Evolutionary conservation across 2,797 vertebrate species (phyloP).

Genomic region (Malurus leucopterus): DNA sequence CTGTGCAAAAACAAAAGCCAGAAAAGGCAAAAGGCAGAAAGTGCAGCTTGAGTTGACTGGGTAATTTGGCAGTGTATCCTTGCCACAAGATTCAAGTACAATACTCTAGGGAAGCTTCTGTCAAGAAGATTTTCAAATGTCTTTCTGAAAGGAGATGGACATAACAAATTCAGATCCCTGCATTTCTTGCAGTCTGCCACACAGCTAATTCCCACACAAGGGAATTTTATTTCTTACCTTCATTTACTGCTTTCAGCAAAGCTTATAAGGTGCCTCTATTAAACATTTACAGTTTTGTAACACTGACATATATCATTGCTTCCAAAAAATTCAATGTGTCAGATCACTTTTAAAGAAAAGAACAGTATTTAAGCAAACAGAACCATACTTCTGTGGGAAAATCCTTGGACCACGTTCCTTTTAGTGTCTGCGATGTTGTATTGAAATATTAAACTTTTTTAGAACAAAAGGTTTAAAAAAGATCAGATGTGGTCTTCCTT

Average conservation of each 20-base stretch:
- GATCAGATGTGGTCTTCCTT: background rate
- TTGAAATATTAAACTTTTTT: background rate
- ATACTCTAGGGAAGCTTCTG: background rate
- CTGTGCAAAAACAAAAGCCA: background rate
- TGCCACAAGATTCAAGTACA: background rate
- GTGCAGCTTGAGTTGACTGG: background rate
- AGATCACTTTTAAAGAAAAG: background rate
- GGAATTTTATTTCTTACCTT: background rate
- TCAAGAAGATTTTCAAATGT: slow-evolving; percentile 15
- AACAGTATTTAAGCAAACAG: background rate
- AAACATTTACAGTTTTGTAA: background rate
- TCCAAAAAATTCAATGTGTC: background rate
- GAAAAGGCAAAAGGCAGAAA: background rate
- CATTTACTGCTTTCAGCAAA: slow-evolving; percentile 9
- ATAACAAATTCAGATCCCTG: background rate
- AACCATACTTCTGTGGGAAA: background rate
- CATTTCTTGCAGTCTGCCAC: background rate
- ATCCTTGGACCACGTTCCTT: rapidly evolving
- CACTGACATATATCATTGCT: background rate
- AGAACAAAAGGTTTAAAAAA: background rate
- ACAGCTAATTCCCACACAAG: slow-evolving; percentile 17
- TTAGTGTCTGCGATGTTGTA: background rate
- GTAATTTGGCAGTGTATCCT: background rate
- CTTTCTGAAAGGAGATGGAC: background rate
- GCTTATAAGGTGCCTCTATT: background rate